phyloP scores from a whole-genome alignment of 2,888 invertebrate genomes.

The Teleogryllus oceanicus region DNA sequence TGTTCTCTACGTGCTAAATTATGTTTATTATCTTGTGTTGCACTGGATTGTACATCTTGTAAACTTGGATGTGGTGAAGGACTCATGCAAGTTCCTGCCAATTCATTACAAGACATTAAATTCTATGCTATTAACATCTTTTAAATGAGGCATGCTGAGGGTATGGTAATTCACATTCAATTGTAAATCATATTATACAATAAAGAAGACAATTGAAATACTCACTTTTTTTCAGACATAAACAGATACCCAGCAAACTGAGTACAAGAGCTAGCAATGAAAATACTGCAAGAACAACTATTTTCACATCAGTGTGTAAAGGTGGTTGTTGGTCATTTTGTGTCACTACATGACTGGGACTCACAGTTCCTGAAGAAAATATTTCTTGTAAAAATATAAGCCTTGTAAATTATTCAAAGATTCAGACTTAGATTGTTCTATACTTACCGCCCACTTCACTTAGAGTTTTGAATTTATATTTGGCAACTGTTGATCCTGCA shows the following conservation, averaged over 20 bases:
- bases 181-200: background rate
- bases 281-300: conserved; percentile 39
- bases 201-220: conserved; percentile 19
- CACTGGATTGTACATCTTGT: conserved; percentile 35
- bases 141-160: too few relatives aligned
- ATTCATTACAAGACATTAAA: too few relatives aligned
- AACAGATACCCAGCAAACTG: conserved; percentile 39
- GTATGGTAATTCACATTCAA: background rate
- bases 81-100: conserved; percentile 22
- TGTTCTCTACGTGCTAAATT: conserved; percentile 37
- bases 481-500: conserved; percentile 59
- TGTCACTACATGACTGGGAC: conserved; percentile 32
- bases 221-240: conserved; percentile 41
- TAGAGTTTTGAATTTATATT: conserved; percentile 57
- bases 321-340: conserved; percentile 32
- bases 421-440: background rate
- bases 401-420: background rate
- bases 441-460: conserved; percentile 42
- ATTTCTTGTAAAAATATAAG: too few relatives aligned
- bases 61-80: conserved; percentile 34
- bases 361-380: conserved; percentile 41
- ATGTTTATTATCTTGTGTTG: conserved; percentile 37
- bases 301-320: conserved; percentile 40
- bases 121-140: background rate
- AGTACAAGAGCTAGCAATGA: conserved; percentile 39